phyloP scores from a whole-genome alignment of 2,888 invertebrate genomes.

The Zaprionus lineosus region DNA sequence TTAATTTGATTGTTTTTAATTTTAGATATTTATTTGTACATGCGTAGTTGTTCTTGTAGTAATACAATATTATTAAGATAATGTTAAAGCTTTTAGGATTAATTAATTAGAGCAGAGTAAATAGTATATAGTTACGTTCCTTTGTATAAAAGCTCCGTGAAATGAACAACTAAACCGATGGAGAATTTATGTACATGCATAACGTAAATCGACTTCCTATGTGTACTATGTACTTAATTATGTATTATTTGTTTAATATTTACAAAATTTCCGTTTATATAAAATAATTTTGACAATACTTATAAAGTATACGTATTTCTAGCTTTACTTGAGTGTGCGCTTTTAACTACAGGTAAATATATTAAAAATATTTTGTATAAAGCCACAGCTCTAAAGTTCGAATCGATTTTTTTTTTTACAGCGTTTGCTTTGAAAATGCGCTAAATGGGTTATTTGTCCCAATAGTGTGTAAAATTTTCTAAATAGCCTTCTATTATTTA shows the following conservation, averaged over 20 bases:
- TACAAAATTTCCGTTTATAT: slow-evolving; percentile 53
- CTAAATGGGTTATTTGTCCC: slow-evolving; percentile 50
- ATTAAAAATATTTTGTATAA: slow-evolving; percentile 52
- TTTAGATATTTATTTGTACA: slow-evolving; percentile 39
- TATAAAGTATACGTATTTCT: slow-evolving; percentile 35
- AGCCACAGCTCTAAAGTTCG: slow-evolving; percentile 73
- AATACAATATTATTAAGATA: slow-evolving; percentile 32
- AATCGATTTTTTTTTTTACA: slow-evolving; percentile 14
- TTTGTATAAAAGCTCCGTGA: slow-evolving; percentile 26
- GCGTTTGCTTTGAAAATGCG: slow-evolving; percentile 38
- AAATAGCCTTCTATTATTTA: slow-evolving; percentile 58
- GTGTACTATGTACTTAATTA: slow-evolving; percentile 32
- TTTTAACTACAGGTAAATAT: slow-evolving; percentile 63
- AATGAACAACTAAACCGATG: slow-evolving; percentile 37
- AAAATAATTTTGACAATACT: slow-evolving; percentile 46
- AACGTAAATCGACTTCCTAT: slow-evolving; percentile 47
- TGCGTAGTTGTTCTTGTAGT: slow-evolving; percentile 35
- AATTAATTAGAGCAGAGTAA: slow-evolving; percentile 19
- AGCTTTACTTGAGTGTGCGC: slow-evolving; percentile 54
- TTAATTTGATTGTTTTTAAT: too few relatives aligned
- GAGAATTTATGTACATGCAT: slow-evolving; percentile 49
- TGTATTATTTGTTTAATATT: slow-evolving; percentile 34
- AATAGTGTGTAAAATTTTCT: slow-evolving; percentile 68
- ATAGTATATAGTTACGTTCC: slow-evolving; percentile 18
- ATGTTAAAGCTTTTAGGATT: neutral